A percentile compares a stretch with the other conserved stretches of the same genome.
phyloP scores from a whole-genome alignment of 2,797 vertebrate genomes.

The Tragelaphus oryx region DNA sequence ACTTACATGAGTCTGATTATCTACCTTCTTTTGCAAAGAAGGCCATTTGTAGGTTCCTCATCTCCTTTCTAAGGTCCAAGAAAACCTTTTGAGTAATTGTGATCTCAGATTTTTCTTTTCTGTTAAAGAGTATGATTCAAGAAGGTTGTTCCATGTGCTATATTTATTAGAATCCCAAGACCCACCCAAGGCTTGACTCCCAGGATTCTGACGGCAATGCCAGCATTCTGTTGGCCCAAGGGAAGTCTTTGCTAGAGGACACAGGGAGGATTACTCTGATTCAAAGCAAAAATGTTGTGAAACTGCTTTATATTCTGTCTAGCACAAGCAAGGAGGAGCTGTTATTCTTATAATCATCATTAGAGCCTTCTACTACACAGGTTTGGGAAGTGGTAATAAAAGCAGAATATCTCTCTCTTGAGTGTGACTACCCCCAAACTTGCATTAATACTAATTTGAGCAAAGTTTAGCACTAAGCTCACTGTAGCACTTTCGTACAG shows the following conservation, averaged over 20 bases:
- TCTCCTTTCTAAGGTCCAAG: not conserved
- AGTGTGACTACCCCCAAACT: not conserved
- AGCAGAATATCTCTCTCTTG: not conserved
- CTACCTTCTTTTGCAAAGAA: conserved; percentile 32
- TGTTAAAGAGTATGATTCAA: not conserved
- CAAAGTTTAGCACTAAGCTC: not conserved
- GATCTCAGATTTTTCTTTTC: not conserved
- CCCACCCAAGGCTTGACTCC: not conserved
- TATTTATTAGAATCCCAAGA: not conserved
- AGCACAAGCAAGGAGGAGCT: not conserved
- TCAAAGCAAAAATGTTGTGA: not conserved
- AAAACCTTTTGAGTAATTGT: not conserved
- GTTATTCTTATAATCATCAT: conserved; percentile 12
- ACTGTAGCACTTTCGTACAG: not conserved
- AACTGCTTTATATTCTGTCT: not conserved
- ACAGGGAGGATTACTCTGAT: not conserved
- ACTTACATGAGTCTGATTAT: not conserved
- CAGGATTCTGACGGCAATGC: not conserved
- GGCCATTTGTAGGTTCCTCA: not conserved
- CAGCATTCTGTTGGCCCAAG: not conserved
- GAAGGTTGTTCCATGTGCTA: not conserved
- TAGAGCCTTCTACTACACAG: not conserved
- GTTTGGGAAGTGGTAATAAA: not conserved
- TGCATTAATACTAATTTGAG: not conserved
- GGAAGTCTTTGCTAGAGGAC: not conserved